Conservation (phyloP, 2,797 vertebrate species). For the Furcifer pardalis region DNA sequence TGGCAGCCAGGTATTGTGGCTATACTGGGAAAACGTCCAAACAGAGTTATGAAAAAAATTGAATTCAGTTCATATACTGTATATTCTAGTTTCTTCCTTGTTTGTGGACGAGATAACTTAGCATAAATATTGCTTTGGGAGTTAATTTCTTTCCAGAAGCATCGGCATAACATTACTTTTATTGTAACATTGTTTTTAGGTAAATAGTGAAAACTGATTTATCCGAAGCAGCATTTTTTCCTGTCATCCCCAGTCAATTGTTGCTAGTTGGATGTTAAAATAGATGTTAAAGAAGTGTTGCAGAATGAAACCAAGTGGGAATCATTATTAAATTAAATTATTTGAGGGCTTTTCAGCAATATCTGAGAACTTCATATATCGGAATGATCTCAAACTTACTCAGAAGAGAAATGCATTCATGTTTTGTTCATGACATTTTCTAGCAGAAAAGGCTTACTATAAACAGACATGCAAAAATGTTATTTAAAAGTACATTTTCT, state of each 20-base stretch:
- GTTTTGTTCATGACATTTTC: not conserved
- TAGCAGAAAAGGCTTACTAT: not conserved
- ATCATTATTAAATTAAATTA: too few species aligned
- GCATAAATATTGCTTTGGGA: not conserved
- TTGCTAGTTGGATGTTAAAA: too few species aligned
- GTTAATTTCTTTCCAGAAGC: constrained; percentile 27
- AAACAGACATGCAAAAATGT: not conserved
- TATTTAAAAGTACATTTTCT: not conserved
- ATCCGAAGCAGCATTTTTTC: constrained; percentile 8
- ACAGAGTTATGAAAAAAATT: not conserved
- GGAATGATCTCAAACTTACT: not conserved
- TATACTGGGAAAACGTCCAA: not conserved
- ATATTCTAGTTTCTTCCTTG: not conserved
- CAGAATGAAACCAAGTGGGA: not conserved
- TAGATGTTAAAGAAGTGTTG: not conserved
- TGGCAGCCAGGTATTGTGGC: not conserved
- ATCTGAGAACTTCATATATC: constrained; percentile 4
- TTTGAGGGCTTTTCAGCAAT: not conserved
- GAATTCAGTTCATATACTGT: not conserved
- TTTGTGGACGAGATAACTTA: constrained; percentile 3
- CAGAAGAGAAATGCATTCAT: not conserved
- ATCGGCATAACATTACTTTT: not conserved
- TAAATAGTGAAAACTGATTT: not conserved
- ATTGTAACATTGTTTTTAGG: constrained; percentile 7
- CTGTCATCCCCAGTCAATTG: too few species aligned